Conservation (phyloP, 2,797 vertebrate species). For the Aselliscus stoliczkanus region DNA sequence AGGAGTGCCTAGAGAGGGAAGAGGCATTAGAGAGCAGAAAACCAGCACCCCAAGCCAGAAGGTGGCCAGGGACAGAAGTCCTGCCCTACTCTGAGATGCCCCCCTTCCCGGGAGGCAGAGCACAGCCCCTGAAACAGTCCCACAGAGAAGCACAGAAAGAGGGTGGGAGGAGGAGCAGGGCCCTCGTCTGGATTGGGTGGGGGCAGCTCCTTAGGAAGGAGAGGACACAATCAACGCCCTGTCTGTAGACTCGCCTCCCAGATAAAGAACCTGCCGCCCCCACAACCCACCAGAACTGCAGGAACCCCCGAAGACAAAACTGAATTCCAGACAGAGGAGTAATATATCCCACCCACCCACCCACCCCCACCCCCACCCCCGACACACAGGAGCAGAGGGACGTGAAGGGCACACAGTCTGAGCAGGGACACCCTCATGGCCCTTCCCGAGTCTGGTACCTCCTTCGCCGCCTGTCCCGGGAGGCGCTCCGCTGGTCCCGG, state of each 20-base stretch:
- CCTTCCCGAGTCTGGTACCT: constrained; percentile 27
- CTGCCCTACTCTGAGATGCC: not conserved
- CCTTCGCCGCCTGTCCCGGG: constrained; percentile 88
- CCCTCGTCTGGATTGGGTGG: not conserved
- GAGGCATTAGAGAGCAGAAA: not conserved
- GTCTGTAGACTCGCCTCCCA: not conserved
- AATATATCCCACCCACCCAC: not conserved
- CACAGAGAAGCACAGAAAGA: not conserved
- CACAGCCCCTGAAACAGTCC: not conserved
- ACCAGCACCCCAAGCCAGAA: not conserved
- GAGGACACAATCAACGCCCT: not conserved
- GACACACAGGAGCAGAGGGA: no score
- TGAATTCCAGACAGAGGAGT: constrained; percentile 49
- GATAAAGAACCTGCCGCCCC: not conserved
- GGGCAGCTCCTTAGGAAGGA: not conserved
- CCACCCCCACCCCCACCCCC: no score
- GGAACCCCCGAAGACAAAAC: constrained; percentile 41
- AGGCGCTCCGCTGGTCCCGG: constrained; percentile 90
- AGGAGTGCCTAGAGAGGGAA: accelerated
- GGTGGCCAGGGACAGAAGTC: accelerated
- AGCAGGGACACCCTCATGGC: not conserved
- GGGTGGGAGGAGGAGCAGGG: not conserved
- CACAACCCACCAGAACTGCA: not conserved
- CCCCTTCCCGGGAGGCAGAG: not conserved
- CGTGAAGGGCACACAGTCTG: no score